Evolutionary conservation across 2,113 vertebrate species (phyloP).

Genomic region (Epinephelus fuscoguttatus): DNA sequence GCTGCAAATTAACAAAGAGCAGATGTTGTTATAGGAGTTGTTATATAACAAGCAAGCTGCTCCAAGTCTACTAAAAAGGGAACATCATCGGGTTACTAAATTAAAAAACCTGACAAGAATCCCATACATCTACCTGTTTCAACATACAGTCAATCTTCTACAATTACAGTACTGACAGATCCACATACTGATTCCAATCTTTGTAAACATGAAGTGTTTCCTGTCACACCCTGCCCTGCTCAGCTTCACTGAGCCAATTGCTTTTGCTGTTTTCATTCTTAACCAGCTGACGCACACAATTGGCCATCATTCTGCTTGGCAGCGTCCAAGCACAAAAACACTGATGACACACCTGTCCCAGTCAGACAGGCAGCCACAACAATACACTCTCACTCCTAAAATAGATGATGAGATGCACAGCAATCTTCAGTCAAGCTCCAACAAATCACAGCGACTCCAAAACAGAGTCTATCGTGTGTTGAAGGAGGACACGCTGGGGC

Average conservation of each 20-base stretch:
- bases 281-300: constrained; percentile 65
- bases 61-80: background rate
- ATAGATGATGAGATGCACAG: constrained; percentile 17
- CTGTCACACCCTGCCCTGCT: constrained; percentile 12
- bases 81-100: background rate
- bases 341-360: constrained; percentile 60
- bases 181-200: too few species aligned
- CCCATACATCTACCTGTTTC: background rate
- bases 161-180: background rate
- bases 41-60: background rate
- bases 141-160: background rate
- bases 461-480: background rate
- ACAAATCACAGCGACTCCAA: constrained; percentile 2
- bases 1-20: background rate
- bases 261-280: constrained; percentile 56
- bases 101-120: background rate
- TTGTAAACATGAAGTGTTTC: background rate
- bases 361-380: constrained; percentile 13
- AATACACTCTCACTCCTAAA: constrained; percentile 24
- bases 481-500: background rate
- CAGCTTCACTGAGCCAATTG: constrained; percentile 4
- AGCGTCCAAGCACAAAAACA: constrained; percentile 23
- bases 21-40: background rate
- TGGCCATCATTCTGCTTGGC: constrained; percentile 52
- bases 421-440: background rate